Percentiles rank a stretch among this genome's conserved stretches.
Conservation (phyloP, 2,888 invertebrate species). For the Lepidonotus clava region DNA sequence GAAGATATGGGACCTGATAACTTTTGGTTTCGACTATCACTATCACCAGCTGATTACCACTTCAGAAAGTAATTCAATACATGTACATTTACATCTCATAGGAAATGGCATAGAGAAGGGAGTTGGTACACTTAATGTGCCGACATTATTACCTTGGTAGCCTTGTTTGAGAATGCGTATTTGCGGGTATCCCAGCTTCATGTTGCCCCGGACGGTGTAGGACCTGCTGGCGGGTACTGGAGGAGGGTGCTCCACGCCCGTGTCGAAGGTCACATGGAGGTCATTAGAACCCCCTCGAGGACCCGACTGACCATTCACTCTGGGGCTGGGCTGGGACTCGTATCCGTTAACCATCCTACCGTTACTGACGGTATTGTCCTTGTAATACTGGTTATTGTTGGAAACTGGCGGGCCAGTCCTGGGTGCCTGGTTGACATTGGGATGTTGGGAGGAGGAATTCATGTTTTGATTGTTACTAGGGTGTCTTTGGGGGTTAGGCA, state of each 20-base stretch:
- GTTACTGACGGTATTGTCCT: not conserved
- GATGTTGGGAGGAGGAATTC: too few species aligned
- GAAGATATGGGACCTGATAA: too few species aligned
- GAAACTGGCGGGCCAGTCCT: not conserved
- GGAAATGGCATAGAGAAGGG: not conserved
- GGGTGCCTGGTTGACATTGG: not conserved
- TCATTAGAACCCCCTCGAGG: not conserved
- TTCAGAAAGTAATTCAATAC: not conserved
- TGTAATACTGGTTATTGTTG: not conserved
- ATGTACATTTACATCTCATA: not conserved
- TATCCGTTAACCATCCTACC: not conserved
- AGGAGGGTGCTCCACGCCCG: slow-evolving; percentile 84
- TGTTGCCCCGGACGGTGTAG: slow-evolving; percentile 94
- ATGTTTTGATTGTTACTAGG: too few species aligned
- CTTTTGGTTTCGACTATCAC: too few species aligned
- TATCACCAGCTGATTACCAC: too few species aligned
- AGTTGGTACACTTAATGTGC: not conserved
- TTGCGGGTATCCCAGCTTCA: slow-evolving; percentile 95
- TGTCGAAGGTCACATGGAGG: slow-evolving; percentile 37
- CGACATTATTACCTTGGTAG: slow-evolving; percentile 80
- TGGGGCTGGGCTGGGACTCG: not conserved
- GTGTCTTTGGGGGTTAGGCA: too few species aligned
- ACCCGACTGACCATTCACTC: not conserved
- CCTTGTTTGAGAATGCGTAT: slow-evolving; percentile 94
- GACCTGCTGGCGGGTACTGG: slow-evolving; percentile 94